phyloP scores from a whole-genome alignment of 2,113 vertebrate species.

The Parotia lawesii region DNA sequence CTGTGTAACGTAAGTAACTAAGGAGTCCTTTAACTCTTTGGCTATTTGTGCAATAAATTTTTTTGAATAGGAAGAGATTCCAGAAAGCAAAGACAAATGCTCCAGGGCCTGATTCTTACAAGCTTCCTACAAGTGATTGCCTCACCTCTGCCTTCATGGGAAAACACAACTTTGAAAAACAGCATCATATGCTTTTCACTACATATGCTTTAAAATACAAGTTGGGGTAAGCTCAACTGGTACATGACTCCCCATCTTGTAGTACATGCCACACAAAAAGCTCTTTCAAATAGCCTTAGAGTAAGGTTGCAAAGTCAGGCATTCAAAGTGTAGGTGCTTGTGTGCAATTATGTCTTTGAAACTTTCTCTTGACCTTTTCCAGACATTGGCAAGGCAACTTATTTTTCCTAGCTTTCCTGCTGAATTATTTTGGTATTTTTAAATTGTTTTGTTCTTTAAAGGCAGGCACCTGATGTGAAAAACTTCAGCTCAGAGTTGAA shows the following conservation, averaged over 20 bases:
- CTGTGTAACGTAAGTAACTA: neutral
- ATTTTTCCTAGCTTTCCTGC: neutral
- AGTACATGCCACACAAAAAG: neutral
- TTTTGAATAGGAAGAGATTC: neutral
- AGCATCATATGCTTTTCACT: neutral
- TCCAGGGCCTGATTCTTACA: neutral
- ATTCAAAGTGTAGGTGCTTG: neutral
- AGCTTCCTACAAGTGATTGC: neutral
- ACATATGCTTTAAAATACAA: neutral
- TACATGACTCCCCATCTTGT: neutral
- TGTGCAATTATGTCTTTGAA: neutral
- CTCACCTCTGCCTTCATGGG: rapidly evolving
- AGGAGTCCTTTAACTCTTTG: neutral
- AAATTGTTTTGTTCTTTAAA: neutral
- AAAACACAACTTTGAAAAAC: neutral
- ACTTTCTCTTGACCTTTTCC: neutral
- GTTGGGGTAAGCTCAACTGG: neutral
- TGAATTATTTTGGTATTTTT: neutral
- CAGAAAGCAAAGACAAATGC: neutral
- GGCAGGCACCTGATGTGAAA: neutral
- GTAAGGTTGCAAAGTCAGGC: neutral
- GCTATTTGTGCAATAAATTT: rapidly evolving
- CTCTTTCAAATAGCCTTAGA: neutral
- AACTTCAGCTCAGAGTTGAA: neutral
- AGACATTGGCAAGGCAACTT: neutral